Evolutionary conservation across 2,888 invertebrate genomes (phyloP).

Genomic region (Aleiodes testaceus): DNA sequence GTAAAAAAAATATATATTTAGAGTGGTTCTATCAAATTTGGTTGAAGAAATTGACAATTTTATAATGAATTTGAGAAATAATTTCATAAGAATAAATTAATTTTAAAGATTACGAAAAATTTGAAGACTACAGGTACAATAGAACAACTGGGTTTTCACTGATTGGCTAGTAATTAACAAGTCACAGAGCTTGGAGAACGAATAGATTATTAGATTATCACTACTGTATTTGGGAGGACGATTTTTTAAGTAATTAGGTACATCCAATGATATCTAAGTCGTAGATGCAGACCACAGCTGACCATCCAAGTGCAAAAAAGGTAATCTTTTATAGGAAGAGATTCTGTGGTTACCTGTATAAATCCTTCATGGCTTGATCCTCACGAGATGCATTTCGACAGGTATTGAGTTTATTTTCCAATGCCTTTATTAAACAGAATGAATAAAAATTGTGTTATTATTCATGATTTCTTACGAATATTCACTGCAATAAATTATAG

Average conservation of each 20-base stretch:
- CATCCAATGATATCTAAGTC: conserved; percentile 11
- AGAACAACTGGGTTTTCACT: conserved; percentile 1
- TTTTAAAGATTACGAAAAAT: too few relatives aligned
- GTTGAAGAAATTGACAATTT: too few relatives aligned
- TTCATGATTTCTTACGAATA: not conserved
- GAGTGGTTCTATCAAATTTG: too few relatives aligned
- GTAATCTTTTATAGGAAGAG: conserved; percentile 48
- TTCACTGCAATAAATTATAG: conserved; percentile 1
- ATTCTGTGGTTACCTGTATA: conserved; percentile 70
- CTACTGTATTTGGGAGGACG: conserved; percentile 32
- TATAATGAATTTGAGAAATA: too few relatives aligned
- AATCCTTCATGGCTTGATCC: conserved; percentile 70
- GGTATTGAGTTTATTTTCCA: conserved; percentile 71
- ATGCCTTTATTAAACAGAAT: conserved; percentile 60
- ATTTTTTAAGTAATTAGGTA: conserved; percentile 13
- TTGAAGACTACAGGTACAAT: conserved; percentile 7
- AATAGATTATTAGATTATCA: conserved; percentile 33
- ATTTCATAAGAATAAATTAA: too few relatives aligned
- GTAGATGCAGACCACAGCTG: conserved; percentile 8
- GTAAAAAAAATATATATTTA: too few relatives aligned
- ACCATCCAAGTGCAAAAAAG: conserved; percentile 50
- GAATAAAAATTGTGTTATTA: conserved; percentile 20
- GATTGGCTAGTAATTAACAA: too few relatives aligned
- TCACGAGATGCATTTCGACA: conserved; percentile 70
- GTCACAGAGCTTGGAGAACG: too few relatives aligned